Conservation (phyloP, 2,888 invertebrate genomes). For the Tromatobia lineatoria region DNA sequence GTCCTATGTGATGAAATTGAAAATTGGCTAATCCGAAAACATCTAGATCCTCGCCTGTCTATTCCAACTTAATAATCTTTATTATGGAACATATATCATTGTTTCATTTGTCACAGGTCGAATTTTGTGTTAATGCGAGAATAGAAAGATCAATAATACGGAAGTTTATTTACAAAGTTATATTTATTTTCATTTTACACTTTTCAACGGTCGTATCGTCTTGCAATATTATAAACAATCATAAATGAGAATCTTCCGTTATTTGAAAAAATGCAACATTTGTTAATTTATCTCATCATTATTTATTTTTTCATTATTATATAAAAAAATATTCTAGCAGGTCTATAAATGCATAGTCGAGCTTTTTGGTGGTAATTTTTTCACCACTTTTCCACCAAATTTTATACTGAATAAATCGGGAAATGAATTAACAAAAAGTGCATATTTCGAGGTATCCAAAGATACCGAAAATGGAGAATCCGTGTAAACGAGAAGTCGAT, state of each 20-base stretch:
- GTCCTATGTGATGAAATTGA: no score
- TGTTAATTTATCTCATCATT: not conserved
- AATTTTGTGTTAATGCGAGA: constrained; percentile 69
- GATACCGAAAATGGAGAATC: not conserved
- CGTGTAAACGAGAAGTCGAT: not conserved
- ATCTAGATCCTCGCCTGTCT: no score
- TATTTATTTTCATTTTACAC: constrained; percentile 69
- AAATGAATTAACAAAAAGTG: not conserved
- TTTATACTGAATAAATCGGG: constrained; percentile 4
- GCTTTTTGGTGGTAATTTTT: not conserved
- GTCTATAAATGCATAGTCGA: not conserved
- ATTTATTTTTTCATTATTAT: constrained; percentile 12
- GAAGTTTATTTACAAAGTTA: constrained; percentile 71
- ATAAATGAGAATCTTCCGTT: not conserved
- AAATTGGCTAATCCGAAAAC: no score
- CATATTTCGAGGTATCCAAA: constrained; percentile 45
- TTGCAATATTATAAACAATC: constrained; percentile 26
- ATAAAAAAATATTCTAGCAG: not conserved
- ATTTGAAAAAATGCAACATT: not conserved
- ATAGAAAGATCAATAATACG: constrained; percentile 66
- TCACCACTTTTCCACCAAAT: not conserved
- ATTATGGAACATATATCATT: not conserved
- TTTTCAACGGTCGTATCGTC: constrained; percentile 9
- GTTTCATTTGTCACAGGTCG: constrained; percentile 67
- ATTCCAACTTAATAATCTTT: not conserved